Base-by-base conservation (phyloP, 2,797 vertebrate species). In the Enteromius argenteus region DNA sequence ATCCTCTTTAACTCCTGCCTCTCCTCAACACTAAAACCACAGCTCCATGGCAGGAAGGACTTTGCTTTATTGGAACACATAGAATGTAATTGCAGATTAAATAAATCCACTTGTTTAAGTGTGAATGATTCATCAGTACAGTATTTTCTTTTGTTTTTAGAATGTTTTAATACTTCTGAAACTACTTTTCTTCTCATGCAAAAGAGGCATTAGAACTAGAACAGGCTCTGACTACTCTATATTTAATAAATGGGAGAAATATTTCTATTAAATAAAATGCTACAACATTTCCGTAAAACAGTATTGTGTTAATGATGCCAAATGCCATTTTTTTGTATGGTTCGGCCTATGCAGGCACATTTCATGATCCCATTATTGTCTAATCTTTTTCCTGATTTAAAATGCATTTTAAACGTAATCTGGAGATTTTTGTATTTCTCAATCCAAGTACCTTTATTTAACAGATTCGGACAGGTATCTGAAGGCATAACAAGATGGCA, bases 1-100 rank as follows among this genome's bases (percentile, higher is more conserved):
- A 92, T 91, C 89, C 89, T 88, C 81, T 53, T 92, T 92, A 93
- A 92, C 90, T 89, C 89, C 83, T 87, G 78, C 77, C 78, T 85
- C 87, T 86, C 90, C 64, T 79, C 42, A 80, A 78, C 56, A 72
- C 53, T 68, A 44, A 79, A 80, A 77, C 72, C 64, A 66, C 69
- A 80, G 72, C 66, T 64, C 79, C 72, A 75, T n/a, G 0, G 32
- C n/a, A 42, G 15, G 39, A 62, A 79, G 76, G 27, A 64, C 58
- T 42, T 60, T 42, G 53, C 74, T 42, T 60, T 77, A 60, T 19
- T 77, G n/a, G n/a, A 77, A 60, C 53, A 42, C 35, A 27, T 11
- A 11, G 14, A 56, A 27, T 27, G 74, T 39, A 60, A 76, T 0
- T 39, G 7, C 15, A 60, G 7, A 23, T 19, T 1, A 76, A 2